Conservation (phyloP, 92 coral and sea anemone genomes). For the Virgularia gustaviana region DNA sequence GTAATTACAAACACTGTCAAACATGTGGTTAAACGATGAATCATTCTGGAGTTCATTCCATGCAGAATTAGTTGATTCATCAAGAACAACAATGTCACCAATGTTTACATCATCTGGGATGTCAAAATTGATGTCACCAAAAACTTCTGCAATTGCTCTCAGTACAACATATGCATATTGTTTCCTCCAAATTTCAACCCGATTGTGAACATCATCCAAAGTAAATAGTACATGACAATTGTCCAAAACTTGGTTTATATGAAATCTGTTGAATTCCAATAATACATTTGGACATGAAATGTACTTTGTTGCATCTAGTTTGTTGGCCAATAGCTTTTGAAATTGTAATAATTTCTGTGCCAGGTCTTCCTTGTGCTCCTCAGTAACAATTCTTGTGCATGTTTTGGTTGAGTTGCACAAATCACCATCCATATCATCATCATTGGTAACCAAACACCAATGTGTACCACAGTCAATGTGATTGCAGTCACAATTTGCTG, state of each 20-base stretch:
- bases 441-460: not conserved
- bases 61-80: constrained; percentile 9
- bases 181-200: constrained; percentile 47
- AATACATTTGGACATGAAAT: constrained; percentile 34
- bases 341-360: constrained; percentile 5
- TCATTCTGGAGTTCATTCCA: constrained; percentile 29
- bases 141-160: constrained; percentile 29
- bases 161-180: constrained; percentile 44
- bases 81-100: not conserved
- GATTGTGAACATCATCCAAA: constrained; percentile 35
- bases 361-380: not conserved
- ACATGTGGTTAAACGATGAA: constrained; percentile 26
- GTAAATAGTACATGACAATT: constrained; percentile 40
- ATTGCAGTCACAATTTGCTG: constrained; percentile 47
- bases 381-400: not conserved
- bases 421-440: too few relatives aligned
- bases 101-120: not conserved
- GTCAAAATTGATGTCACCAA: constrained; percentile 39
- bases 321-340: constrained; percentile 28
- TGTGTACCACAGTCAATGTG: constrained; percentile 34
- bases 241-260: constrained; percentile 45
- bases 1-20: constrained; percentile 18
- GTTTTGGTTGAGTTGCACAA: too few relatives aligned
- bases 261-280: constrained; percentile 44
- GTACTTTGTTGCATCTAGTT: too few relatives aligned